Base-by-base conservation (phyloP, 2,888 invertebrate species). In the Gymnoscelis rufifasciata region DNA sequence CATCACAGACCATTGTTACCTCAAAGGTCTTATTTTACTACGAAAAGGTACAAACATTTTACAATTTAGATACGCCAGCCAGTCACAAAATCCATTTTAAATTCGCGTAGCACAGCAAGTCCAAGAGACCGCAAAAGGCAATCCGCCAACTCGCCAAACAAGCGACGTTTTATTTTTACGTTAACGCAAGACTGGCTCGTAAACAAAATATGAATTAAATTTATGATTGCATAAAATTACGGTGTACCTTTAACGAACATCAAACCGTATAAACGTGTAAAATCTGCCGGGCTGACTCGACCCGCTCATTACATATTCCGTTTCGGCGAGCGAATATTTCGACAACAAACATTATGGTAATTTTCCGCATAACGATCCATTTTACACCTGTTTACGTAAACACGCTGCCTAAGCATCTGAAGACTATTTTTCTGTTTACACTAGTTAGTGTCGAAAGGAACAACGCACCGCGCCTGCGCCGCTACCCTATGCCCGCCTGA, bases 311-410 rank as follows among this genome's bases (percentile, higher is more conserved):
- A 80, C 70, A 72, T 80, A 83, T 82, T 83, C 81, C 65, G 76
- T 75, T 79, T 74, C 64, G 67, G 64, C 67, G 69, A 70, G 80
- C 77, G 79, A 81, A 83, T 81, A 83, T 83, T 83, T 82, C 78
- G 79, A 81, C 81, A 79, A 78, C 81, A 81, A 83, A 83, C 81
- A 81, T 83, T 83, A 84, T 84, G 84, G 71, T 83, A 84, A 84
- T 84, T 72, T 67, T 69, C 71, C 76, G 71, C 74, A 75, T 79
- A 81, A 82, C 77, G 78, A 78, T 78, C 76, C 72, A 75, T 79
- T 83, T 80, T 83, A 80, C 82, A 83, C 83, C 82, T 83, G 83
- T 83, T 82, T 83, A 81, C 78, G 78, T 77, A 81, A 83, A 82
- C 80, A 77, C 64, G 71, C 66, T 64, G 71, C 64, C 74, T 76